These are phyloP conservation scores for Heteractis magnifica DNA, from an alignment of 92 coral and sea anemone genomes.

Conservation along the genomic window DNA sequence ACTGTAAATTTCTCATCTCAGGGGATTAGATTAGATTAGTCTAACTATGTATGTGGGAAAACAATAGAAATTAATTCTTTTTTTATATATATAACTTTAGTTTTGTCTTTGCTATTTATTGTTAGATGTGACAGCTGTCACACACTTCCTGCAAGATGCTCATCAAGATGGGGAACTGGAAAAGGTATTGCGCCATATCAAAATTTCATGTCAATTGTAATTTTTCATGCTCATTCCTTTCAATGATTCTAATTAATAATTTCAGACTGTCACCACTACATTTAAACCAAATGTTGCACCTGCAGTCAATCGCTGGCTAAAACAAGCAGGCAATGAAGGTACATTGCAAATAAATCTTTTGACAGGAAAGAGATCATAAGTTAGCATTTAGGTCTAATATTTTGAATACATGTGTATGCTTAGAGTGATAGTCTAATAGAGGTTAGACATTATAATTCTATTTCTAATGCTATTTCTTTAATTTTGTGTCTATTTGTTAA, in stretches of 20 bases:
- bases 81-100: not conserved
- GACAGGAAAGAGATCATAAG: not conserved
- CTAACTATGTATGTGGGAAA: not conserved
- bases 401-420: no score
- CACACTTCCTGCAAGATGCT: conserved; percentile 29
- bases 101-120: not conserved
- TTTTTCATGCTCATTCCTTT: not conserved
- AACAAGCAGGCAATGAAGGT: conserved; percentile 97
- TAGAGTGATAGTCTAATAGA: no score
- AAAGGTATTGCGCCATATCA: conserved; percentile 29
- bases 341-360: not conserved
- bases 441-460: no score
- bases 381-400: no score
- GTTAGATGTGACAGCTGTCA: conserved; percentile 32
- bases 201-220: not conserved
- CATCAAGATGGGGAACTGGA: conserved; percentile 37
- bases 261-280: conserved; percentile 67
- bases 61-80: not conserved
- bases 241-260: not conserved
- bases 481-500: no score
- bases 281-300: conserved; percentile 88
- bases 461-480: no score
- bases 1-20: no score
- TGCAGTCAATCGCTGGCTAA: conserved; percentile 94
- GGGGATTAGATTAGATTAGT: not conserved